Percentiles rank a stretch among this genome's conserved stretches.
Conservation (phyloP, 2,113 vertebrate genomes). For the Corythaeola cristata region DNA sequence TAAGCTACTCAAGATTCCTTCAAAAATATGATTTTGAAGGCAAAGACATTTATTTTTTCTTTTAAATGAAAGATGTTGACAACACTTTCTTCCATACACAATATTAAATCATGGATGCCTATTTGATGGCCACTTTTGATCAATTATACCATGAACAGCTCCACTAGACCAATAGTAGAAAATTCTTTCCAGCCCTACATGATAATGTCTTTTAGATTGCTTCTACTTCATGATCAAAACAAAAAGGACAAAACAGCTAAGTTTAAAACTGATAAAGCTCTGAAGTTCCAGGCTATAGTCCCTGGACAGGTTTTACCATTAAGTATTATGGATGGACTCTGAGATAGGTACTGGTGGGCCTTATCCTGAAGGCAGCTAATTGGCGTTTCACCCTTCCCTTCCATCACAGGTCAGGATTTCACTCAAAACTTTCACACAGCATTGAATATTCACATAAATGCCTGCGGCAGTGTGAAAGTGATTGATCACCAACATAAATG, state of each 20-base stretch:
- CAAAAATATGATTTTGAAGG: slow-evolving; percentile 13
- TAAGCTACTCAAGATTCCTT: neutral
- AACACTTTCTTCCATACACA: neutral
- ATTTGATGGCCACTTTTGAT: neutral
- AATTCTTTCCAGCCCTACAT: neutral
- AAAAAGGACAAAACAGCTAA: neutral
- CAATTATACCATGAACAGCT: neutral
- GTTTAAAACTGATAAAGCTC: neutral
- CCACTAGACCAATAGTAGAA: neutral
- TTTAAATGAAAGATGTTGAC: neutral
- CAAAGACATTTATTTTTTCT: neutral
- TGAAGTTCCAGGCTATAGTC: neutral
- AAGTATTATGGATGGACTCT: neutral
- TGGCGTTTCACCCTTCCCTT: neutral
- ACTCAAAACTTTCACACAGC: neutral
- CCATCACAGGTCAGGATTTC: neutral
- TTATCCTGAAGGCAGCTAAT: neutral
- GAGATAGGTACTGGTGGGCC: neutral
- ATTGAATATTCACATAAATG: neutral
- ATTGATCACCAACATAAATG: neutral
- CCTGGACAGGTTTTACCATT: neutral
- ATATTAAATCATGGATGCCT: neutral
- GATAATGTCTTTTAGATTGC: neutral
- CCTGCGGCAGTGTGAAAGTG: neutral
- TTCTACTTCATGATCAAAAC: neutral